Evolutionary conservation across 2,113 vertebrate genomes (phyloP).

Genomic region (Ifrita kowaldi): DNA sequence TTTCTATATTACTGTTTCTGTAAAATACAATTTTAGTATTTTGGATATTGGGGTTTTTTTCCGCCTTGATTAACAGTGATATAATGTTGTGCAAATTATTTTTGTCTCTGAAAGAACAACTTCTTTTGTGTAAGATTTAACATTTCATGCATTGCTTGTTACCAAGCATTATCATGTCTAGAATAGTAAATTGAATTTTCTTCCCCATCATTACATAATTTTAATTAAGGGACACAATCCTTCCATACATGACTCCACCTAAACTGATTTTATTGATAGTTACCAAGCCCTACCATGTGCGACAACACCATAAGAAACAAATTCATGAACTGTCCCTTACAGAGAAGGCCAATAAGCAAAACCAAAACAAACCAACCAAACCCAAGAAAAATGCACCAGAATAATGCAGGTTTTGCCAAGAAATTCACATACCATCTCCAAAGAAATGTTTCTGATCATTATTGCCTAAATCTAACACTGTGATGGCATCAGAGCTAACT

Average conservation of each 20-base stretch:
- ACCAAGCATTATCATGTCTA: neutral
- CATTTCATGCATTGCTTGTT: neutral
- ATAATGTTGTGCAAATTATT: neutral
- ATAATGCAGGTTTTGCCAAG: neutral
- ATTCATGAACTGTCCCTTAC: neutral
- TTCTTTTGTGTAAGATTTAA: neutral
- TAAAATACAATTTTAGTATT: neutral
- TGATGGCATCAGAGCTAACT: neutral
- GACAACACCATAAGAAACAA: neutral
- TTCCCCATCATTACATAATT: neutral
- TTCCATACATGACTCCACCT: neutral
- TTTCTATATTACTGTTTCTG: neutral
- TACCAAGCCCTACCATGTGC: neutral
- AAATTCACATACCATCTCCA: neutral
- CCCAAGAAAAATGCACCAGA: neutral
- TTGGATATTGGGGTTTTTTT: neutral
- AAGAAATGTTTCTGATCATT: neutral
- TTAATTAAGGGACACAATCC: neutral
- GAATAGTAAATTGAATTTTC: neutral
- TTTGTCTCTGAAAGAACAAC: neutral
- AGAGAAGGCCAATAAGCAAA: neutral
- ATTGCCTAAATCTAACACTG: neutral
- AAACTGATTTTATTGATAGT: neutral
- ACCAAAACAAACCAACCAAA: neutral
- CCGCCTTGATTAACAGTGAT: neutral